Conservation (phyloP, 2,888 invertebrate genomes). For the Drosophila nigricruria region DNA sequence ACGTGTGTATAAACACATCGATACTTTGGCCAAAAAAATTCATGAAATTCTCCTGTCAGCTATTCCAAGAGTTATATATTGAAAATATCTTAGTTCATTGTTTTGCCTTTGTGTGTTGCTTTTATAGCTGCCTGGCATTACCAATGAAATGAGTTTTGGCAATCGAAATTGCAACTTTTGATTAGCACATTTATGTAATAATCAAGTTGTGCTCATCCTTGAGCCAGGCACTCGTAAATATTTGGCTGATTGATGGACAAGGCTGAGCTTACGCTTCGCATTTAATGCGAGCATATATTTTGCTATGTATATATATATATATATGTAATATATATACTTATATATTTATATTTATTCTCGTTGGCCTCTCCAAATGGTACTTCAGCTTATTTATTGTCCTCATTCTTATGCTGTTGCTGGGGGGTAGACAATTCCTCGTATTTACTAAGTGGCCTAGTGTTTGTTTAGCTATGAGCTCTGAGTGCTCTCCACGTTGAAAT, state of each 20-base stretch:
- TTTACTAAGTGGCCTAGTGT: conserved; percentile 23
- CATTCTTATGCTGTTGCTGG: conserved; percentile 37
- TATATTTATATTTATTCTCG: conserved; percentile 21
- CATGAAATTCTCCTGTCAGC: conserved; percentile 61
- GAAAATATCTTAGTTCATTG: conserved; percentile 4
- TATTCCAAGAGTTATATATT: conserved; percentile 21
- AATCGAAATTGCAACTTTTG: conserved; percentile 67
- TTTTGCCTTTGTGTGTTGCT: conserved; percentile 10
- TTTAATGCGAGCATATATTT: conserved; percentile 31
- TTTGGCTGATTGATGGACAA: conserved; percentile 61
- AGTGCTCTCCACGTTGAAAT: conserved; percentile 51
- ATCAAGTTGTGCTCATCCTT: conserved; percentile 49
- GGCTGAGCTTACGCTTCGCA: conserved; percentile 5
- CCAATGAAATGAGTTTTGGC: conserved; percentile 39
- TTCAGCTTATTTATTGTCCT: conserved; percentile 64
- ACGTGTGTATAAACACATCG: conserved; percentile 18
- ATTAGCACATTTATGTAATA: conserved; percentile 70
- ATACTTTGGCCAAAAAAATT: conserved; percentile 24
- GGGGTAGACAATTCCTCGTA: conserved; percentile 4
- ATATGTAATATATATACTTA: conserved; percentile 8
- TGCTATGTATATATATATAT: conserved; percentile 25
- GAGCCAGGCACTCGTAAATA: conserved; percentile 47
- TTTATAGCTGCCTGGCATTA: conserved; percentile 2
- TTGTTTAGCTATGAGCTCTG: conserved; percentile 30
- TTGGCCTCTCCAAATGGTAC: conserved; percentile 49